A percentile compares a stretch with the other conserved stretches of the same genome.
Conservation (phyloP, 2,797 vertebrate genomes). For the Crossoptilon crossoptilon region DNA sequence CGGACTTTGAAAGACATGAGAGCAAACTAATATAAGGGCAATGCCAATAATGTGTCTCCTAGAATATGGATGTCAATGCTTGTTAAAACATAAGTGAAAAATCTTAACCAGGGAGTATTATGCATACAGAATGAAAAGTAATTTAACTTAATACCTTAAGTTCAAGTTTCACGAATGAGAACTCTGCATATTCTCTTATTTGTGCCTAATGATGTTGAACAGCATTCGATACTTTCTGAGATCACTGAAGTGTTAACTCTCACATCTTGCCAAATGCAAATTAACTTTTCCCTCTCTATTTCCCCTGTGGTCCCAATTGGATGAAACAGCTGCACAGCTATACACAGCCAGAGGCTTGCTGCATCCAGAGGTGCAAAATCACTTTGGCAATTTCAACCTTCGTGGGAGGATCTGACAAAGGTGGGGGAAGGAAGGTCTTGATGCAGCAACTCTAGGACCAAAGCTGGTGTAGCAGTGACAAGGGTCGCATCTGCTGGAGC, state of each 20-base stretch:
- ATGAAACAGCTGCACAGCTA: background rate
- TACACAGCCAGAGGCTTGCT: background rate
- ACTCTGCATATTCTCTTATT: background rate
- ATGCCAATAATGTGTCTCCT: background rate
- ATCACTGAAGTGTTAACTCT: slow-evolving; percentile 28
- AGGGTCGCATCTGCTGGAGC: background rate
- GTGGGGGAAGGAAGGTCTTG: background rate
- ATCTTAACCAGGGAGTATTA: background rate
- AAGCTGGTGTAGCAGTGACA: rapidly evolving
- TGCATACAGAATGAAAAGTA: background rate
- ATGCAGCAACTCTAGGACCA: background rate
- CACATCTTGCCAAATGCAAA: slow-evolving; percentile 43
- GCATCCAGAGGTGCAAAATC: background rate
- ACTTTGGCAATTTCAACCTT: slow-evolving; percentile 6
- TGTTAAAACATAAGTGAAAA: background rate
- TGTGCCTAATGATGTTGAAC: background rate
- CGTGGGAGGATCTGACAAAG: background rate
- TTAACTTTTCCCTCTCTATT: slow-evolving; percentile 31
- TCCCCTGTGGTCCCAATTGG: slow-evolving; percentile 18
- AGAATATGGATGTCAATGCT: background rate
- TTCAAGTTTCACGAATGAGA: slow-evolving; percentile 45
- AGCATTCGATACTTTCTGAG: slow-evolving; percentile 20
- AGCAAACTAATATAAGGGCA: background rate
- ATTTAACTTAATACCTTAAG: slow-evolving; percentile 46
- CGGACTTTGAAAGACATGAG: background rate